phyloP scores from a whole-genome alignment of 2,888 invertebrate genomes.

The Tinea semifulvella region DNA sequence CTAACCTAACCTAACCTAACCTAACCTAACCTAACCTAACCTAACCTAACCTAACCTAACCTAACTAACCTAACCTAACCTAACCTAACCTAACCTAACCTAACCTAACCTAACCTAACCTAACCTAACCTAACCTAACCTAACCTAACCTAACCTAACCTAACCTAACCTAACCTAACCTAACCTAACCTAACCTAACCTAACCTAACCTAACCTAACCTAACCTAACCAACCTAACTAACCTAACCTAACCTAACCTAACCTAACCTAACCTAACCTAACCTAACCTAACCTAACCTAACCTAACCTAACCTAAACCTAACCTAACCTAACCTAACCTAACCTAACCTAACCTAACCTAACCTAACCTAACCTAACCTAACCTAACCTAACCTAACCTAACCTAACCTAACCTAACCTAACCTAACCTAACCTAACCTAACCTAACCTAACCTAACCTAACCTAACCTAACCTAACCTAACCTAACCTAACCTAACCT shows the following conservation, averaged over 20 bases:
- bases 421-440: conserved; percentile 21
- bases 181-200: conserved; percentile 18
- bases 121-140: conserved; percentile 17
- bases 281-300: conserved; percentile 18
- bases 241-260: conserved; percentile 20
- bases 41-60: conserved; percentile 20
- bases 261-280: conserved; percentile 22
- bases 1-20: conserved; percentile 22
- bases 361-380: conserved; percentile 18
- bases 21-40: conserved; percentile 22
- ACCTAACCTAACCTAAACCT: too few species aligned
- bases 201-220: conserved; percentile 19
- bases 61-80: conserved; percentile 17
- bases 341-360: conserved; percentile 18
- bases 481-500: conserved; percentile 20
- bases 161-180: conserved; percentile 19
- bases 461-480: conserved; percentile 21
- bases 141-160: conserved; percentile 18
- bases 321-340: conserved; percentile 18
- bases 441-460: conserved; percentile 21
- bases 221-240: conserved; percentile 19
- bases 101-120: conserved; percentile 19
- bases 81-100: conserved; percentile 19
- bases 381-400: conserved; percentile 18
- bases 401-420: conserved; percentile 19